Evolutionary conservation across 2,113 vertebrate species (phyloP).

Genomic region (Phrynosoma blainvillii): DNA sequence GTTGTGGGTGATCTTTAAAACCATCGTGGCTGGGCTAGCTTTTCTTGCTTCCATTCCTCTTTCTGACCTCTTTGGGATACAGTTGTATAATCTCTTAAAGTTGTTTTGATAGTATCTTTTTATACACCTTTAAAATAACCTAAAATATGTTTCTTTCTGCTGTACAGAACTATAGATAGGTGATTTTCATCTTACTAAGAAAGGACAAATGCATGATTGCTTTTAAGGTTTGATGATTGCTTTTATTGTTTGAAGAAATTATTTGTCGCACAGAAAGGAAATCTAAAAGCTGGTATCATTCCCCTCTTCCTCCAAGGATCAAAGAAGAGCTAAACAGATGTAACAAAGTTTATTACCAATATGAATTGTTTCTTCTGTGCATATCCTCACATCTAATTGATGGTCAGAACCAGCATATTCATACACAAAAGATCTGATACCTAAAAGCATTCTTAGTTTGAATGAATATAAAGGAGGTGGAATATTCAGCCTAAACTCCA

Average conservation of each 20-base stretch:
- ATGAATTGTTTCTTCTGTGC: too few species aligned
- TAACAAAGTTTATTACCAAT: too few species aligned
- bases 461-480: neutral
- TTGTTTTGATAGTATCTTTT: neutral
- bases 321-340: too few species aligned
- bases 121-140: neutral
- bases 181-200: neutral
- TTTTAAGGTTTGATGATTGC: too few species aligned
- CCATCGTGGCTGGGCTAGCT: neutral
- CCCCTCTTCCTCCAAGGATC: neutral
- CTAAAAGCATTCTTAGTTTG: too few species aligned
- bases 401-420: too few species aligned
- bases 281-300: neutral
- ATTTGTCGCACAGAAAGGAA: neutral
- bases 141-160: neutral
- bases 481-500: neutral
- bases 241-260: too few species aligned
- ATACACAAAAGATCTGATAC: too few species aligned
- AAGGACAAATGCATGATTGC: neutral
- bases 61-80: neutral
- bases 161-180: too few species aligned
- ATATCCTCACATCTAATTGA: too few species aligned
- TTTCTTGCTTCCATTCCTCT: neutral
- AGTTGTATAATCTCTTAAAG: neutral
- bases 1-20: neutral